A percentile compares a stretch with the other conserved stretches of the same genome.
Evolutionary conservation across 2,797 vertebrate species (phyloP).

Genomic region (Cossypha dichroa): DNA sequence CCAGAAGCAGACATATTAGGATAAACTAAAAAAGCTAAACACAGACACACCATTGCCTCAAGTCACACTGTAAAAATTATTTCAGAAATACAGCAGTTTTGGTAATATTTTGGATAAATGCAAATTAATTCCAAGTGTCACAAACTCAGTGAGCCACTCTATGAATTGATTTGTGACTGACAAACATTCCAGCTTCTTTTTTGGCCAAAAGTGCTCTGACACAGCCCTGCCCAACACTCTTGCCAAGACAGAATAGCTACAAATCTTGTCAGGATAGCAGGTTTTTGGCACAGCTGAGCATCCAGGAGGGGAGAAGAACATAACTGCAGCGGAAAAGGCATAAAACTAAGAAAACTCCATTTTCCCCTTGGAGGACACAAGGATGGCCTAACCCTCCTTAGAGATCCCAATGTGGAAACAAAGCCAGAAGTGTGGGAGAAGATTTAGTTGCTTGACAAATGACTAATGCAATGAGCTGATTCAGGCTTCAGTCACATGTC

Average conservation of each 20-base stretch:
- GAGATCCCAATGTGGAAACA: background rate
- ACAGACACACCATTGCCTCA: background rate
- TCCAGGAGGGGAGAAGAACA: background rate
- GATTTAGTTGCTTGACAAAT: background rate
- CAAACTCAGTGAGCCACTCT: background rate
- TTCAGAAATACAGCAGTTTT: background rate
- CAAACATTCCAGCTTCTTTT: constrained; percentile 25
- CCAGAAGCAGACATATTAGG: background rate
- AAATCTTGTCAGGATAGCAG: constrained; percentile 40
- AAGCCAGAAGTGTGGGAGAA: constrained; percentile 12
- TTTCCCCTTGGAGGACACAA: background rate
- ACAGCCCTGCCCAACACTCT: background rate
- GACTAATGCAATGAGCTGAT: background rate
- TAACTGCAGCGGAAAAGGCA: background rate
- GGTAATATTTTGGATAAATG: background rate
- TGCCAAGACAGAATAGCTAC: constrained; percentile 46
- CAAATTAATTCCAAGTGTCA: constrained; percentile 16
- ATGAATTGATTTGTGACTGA: background rate
- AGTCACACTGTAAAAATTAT: background rate
- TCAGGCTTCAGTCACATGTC: background rate
- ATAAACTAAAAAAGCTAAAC: background rate
- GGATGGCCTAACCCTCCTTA: constrained; percentile 13
- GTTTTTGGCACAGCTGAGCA: constrained; percentile 20
- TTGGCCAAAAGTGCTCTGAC: constrained; percentile 25
- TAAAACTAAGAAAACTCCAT: background rate